Base-by-base conservation (phyloP, 2,113 vertebrate species). In the Psittacara wagleri region DNA sequence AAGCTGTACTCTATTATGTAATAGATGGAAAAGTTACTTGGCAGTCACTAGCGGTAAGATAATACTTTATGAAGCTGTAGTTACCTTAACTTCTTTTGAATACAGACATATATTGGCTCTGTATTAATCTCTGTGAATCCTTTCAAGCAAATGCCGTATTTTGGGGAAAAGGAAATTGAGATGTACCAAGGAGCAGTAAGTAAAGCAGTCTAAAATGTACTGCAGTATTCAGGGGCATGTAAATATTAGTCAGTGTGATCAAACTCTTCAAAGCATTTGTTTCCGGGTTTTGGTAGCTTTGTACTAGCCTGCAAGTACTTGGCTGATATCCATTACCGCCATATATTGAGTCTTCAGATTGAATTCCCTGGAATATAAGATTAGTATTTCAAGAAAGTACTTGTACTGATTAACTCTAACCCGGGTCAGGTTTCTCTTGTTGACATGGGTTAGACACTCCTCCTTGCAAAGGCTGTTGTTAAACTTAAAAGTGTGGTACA, bases 141-240 rank as follows among this genome's bases (percentile, higher is more conserved):
- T 67, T 99, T 99, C 97, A 99, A 99, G 96, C 99, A 99, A 98
- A 99, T 99, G 99, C 99, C 99, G 0, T 99, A 99, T 96, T 99
- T 99, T 96, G 99, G 99, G 27, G 99, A 99, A 44, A 99, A 99
- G 91, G 99, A 99, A 97, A 98, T 99, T 61, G 99, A 99, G 97
- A 98, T 99, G 99, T 99, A 99, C 97, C 99, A 99, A 97, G 99
- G 99, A 91, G 98, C 99, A 61, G 99, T 99, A 98, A 99, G 99
- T 99, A 93, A 70, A 62, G 11, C 10, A 17, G 33, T 64, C 23
- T 59, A 10, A 84, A 75, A 73, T 54, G 44, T 24, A n/a, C n/a
- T 49, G 25, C 25, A 19, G 11, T 83, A 25, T 92, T 94, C 43
- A 23, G 49, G 46, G 72, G 27, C 46, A 33, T 76, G 52, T n/a